These are phyloP conservation scores for Eonycteris spelaea DNA, from an alignment of 2,113 vertebrate genomes.

Conservation along the genomic window DNA sequence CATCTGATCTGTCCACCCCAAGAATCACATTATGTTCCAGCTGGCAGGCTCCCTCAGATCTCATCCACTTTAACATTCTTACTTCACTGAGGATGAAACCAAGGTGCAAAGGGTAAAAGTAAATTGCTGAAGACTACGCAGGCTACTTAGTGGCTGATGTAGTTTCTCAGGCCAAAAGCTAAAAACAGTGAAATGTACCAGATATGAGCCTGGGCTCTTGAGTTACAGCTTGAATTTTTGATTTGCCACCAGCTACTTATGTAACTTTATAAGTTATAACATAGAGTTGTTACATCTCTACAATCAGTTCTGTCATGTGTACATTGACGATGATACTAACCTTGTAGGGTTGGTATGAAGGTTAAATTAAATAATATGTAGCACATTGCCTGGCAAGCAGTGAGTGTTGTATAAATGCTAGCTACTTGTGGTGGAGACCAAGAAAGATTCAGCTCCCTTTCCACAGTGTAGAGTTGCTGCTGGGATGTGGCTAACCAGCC, in stretches of 20 bases:
- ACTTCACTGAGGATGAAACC: neutral
- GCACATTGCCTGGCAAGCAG: neutral
- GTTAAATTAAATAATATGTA: conserved; percentile 18
- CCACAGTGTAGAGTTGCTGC: neutral
- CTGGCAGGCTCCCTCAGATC: neutral
- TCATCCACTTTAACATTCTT: neutral
- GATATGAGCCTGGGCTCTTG: neutral
- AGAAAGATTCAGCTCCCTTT: neutral
- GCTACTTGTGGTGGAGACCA: neutral
- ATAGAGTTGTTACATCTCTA: neutral
- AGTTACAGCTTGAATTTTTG: neutral
- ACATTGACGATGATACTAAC: neutral
- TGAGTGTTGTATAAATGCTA: neutral
- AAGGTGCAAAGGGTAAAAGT: neutral
- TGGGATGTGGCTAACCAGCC: neutral
- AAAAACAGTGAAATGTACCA: neutral
- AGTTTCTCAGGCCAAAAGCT: neutral
- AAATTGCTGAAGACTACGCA: neutral
- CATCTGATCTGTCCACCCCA: neutral
- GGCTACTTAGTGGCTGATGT: neutral
- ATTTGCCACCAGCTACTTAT: neutral
- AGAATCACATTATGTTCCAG: neutral
- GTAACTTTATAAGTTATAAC: neutral
- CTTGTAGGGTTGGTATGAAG: neutral
- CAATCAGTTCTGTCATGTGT: neutral